Conservation (phyloP, 2,797 vertebrate species). For the Telmatherina bonti region DNA sequence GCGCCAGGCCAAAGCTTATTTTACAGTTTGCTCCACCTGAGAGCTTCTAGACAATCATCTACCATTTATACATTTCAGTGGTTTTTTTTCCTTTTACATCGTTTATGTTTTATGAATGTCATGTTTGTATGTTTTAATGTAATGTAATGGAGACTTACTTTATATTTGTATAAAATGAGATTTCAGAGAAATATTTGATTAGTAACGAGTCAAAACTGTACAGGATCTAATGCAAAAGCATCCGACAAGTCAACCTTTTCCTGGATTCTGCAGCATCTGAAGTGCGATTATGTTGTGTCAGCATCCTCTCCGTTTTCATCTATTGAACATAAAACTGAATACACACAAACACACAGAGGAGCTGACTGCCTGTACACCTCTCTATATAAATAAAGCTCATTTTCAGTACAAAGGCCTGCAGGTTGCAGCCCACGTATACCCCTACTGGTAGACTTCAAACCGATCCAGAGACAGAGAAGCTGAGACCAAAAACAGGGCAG, state of each 20-base stretch:
- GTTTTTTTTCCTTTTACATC: too few species aligned
- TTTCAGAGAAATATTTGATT: not conserved
- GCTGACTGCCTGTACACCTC: slow-evolving; percentile 49
- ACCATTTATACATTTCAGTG: not conserved
- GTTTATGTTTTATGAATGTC: not conserved
- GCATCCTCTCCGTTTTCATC: slow-evolving; percentile 56
- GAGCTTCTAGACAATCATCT: too few species aligned
- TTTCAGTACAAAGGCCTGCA: slow-evolving; percentile 61
- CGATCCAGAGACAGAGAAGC: slow-evolving; percentile 36
- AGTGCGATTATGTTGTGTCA: slow-evolving; percentile 41
- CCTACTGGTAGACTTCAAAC: slow-evolving; percentile 71
- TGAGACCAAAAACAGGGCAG: slow-evolving; percentile 26
- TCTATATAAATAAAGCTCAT: slow-evolving; percentile 53
- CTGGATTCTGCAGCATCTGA: not conserved
- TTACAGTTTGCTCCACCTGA: too few species aligned
- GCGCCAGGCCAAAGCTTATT: too few species aligned
- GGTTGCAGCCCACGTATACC: slow-evolving; percentile 61
- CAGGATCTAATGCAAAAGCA: not conserved
- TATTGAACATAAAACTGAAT: slow-evolving; percentile 1
- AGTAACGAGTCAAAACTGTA: not conserved
- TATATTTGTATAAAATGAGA: not conserved
- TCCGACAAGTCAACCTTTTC: not conserved
- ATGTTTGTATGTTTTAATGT: too few species aligned
- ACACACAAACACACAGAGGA: slow-evolving; percentile 8
- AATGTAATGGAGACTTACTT: not conserved